Conservation (phyloP, 2,113 vertebrate species). For the Anguilla japonica region DNA sequence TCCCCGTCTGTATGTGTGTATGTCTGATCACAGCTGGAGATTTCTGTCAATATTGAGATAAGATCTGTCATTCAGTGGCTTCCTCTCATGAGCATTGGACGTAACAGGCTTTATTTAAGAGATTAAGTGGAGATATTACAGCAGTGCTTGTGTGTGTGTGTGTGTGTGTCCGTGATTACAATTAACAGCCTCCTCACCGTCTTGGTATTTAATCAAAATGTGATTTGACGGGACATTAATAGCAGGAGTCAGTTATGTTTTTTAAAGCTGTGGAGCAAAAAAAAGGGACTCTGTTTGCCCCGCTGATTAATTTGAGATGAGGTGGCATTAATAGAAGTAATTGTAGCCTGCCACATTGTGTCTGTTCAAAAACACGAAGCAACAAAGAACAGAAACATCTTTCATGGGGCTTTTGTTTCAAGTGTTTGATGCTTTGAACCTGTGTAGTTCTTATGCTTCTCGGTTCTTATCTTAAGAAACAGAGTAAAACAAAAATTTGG, state of each 20-base stretch:
- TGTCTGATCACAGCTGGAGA: neutral
- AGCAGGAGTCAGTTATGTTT: neutral
- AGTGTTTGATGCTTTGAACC: neutral
- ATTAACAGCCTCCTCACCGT: neutral
- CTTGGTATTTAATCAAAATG: neutral
- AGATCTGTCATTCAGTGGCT: neutral
- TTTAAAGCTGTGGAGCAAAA: constrained; percentile 10
- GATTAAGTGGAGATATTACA: neutral
- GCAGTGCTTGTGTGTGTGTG: constrained; percentile 21
- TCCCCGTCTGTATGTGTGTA: neutral
- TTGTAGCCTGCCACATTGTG: constrained; percentile 17
- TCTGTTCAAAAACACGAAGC: neutral
- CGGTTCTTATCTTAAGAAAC: neutral
- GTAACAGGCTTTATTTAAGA: neutral
- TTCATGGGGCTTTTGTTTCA: neutral
- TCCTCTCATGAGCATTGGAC: neutral
- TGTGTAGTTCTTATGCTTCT: neutral
- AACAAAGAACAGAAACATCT: neutral
- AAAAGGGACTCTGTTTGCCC: neutral
- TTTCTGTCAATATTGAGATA: neutral
- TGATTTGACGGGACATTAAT: neutral
- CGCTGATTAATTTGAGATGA: constrained; percentile 3
- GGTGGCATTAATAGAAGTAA: constrained; percentile 30
- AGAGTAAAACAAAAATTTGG: neutral
- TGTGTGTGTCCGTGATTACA: neutral